phyloP scores from a whole-genome alignment of 2,797 vertebrate species.

The Etheostoma perlongum region DNA sequence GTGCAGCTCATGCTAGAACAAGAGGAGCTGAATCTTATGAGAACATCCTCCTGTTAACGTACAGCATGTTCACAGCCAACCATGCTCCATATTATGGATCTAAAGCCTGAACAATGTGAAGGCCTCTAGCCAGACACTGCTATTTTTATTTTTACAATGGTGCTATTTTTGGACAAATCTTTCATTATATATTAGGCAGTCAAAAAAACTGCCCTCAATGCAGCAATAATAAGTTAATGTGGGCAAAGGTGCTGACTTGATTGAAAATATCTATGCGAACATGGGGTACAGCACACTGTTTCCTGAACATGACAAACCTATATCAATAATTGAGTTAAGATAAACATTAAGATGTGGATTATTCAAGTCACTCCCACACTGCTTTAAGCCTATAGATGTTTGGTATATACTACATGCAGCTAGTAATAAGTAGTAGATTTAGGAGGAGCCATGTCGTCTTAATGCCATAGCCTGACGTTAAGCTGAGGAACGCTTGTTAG shows the following conservation, averaged over 20 bases:
- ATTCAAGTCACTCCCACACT: constrained; percentile 38
- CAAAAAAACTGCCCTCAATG: constrained; percentile 20
- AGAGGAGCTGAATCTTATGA: not conserved
- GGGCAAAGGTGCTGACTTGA: not conserved
- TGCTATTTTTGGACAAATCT: not conserved
- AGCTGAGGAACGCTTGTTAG: constrained; percentile 6
- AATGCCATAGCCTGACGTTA: constrained; percentile 3
- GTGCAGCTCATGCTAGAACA: constrained; percentile 1
- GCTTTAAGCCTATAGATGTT: not conserved
- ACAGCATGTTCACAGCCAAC: not conserved
- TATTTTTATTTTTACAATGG: not conserved
- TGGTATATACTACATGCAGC: constrained; percentile 1
- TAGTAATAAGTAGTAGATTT: constrained; percentile 11
- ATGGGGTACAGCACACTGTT: not conserved
- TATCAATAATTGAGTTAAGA: constrained; percentile 45
- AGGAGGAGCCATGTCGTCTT: constrained; percentile 24
- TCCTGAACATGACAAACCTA: constrained; percentile 20
- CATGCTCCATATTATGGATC: not conserved
- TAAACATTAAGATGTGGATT: constrained; percentile 49
- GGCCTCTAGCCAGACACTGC: not conserved
- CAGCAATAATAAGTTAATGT: constrained; percentile 7
- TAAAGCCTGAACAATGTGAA: not conserved
- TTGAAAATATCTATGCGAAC: not conserved
- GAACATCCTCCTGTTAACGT: not conserved
- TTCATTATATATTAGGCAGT: not conserved